Base-by-base conservation (phyloP, 2,888 invertebrate genomes). In the Automeris io region DNA sequence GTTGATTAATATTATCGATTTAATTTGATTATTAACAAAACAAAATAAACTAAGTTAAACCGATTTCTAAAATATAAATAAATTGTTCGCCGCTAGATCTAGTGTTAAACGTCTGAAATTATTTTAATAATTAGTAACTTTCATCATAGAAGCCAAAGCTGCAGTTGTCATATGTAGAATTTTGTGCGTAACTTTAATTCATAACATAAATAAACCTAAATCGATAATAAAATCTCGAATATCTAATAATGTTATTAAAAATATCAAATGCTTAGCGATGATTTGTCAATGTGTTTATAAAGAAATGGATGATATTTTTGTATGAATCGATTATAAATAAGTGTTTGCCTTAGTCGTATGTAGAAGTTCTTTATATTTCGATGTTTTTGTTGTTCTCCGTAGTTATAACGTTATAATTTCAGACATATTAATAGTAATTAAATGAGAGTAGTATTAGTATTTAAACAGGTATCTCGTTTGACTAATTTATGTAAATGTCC, bases 301-400 rank as follows among this genome's bases (percentile, higher is more conserved):
- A 71, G 76, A 80, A 81, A 58, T 70, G 69, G 54, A 78, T 66
- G 71, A 83, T 86, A 86, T 85, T 86, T 86, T 86, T 86, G 80
- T 86, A 85, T 82, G 80, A 68, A 73, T 74, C 61, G 65, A 67
- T 62, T 55, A 58, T 77, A 77, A 76, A 58, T 77, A 77, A 76
- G 73, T 70, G 68, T 72, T 71, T 58, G 73, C 70, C 63, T 70
- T 76, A 70, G 61, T 51, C 54, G 56, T 70, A 70, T 66, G 62
- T 59, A 47, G 45, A 50, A 43, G 46, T 46, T 50, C 42, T 51
- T 54, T 51, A 52, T 47, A 41, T 47, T 35, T 43, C 41, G 43
- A 39, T 40, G 40, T 37, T 46, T 38, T 37, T 43, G 23, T 25
- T 44, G 33, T 33, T 41, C 34, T 39, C 23, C 33, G 36, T n/a